A percentile compares a stretch with the other conserved stretches of the same genome.
Conservation (phyloP, 2,113 vertebrate genomes). For the Loxodonta africana region DNA sequence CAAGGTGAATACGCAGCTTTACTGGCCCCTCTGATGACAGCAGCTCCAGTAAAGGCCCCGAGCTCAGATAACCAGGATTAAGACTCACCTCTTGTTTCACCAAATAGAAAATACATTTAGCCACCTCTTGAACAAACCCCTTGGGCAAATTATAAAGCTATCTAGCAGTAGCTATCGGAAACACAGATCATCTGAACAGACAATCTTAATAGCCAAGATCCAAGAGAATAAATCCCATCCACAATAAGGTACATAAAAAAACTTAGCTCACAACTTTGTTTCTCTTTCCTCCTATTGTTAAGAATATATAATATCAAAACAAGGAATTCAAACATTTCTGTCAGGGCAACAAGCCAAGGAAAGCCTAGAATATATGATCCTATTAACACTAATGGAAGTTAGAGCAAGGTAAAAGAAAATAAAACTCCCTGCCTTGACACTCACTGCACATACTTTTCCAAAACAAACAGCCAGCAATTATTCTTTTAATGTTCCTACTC, state of each 20-base stretch:
- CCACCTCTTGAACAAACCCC: slow-evolving; percentile 37
- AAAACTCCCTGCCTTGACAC: slow-evolving; percentile 26
- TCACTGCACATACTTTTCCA: slow-evolving; percentile 24
- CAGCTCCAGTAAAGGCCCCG: background rate
- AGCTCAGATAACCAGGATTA: slow-evolving; percentile 49
- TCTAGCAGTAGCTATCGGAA: slow-evolving; percentile 51
- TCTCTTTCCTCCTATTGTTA: slow-evolving; percentile 40
- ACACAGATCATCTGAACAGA: slow-evolving; percentile 67
- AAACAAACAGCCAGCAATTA: slow-evolving; percentile 76
- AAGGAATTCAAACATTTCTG: slow-evolving; percentile 69
- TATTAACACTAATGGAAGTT: slow-evolving; percentile 77
- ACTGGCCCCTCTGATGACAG: background rate
- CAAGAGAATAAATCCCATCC: slow-evolving; percentile 59
- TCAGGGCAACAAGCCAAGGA: slow-evolving; percentile 72
- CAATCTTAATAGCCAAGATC: slow-evolving; percentile 56
- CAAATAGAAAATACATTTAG: slow-evolving; percentile 65
- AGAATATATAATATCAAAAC: slow-evolving; percentile 67
- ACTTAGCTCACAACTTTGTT: slow-evolving; percentile 44
- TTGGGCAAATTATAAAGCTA: slow-evolving; percentile 66
- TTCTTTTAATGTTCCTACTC: slow-evolving; percentile 67
- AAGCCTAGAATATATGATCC: slow-evolving; percentile 76
- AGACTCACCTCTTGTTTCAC: slow-evolving; percentile 29
- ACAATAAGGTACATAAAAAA: slow-evolving; percentile 46
- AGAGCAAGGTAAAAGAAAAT: slow-evolving; percentile 71
- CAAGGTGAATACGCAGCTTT: background rate